Conservation (phyloP, 2,797 vertebrate species). For the Poecilia wingei region DNA sequence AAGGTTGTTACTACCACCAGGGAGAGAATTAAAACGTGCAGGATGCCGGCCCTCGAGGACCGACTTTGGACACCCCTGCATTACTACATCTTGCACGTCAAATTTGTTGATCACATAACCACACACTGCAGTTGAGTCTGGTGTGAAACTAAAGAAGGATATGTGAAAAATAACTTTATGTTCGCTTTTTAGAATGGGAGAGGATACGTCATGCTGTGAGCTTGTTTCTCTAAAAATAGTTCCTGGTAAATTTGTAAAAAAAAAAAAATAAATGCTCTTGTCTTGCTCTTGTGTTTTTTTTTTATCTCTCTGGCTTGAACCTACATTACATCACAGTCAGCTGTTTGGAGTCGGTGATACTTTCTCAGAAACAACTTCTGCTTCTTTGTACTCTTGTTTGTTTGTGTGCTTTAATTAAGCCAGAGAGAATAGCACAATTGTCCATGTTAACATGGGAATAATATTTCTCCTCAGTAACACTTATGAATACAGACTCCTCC, state of each 20-base stretch:
- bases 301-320: neutral
- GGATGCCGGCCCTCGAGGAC: too few species aligned
- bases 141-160: neutral
- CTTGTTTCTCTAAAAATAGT: too few species aligned
- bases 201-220: too few species aligned
- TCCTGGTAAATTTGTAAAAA: neutral
- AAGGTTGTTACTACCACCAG: too few species aligned
- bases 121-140: neutral
- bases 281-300: too few species aligned
- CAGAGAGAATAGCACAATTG: constrained; percentile 24
- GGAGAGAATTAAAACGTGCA: too few species aligned
- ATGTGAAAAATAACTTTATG: neutral
- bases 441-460: constrained; percentile 22
- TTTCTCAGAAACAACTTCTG: constrained; percentile 29
- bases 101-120: constrained; percentile 50
- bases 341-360: neutral
- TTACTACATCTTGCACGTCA: constrained; percentile 42
- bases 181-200: too few species aligned
- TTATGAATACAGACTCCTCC: constrained; percentile 73
- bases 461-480: constrained; percentile 74
- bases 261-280: too few species aligned
- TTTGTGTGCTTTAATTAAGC: constrained; percentile 42
- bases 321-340: neutral
- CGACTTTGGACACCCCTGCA: neutral
- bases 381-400: neutral